Conservation (phyloP, 2,113 vertebrate species). For the Rhinopomastus cyanomelas region DNA sequence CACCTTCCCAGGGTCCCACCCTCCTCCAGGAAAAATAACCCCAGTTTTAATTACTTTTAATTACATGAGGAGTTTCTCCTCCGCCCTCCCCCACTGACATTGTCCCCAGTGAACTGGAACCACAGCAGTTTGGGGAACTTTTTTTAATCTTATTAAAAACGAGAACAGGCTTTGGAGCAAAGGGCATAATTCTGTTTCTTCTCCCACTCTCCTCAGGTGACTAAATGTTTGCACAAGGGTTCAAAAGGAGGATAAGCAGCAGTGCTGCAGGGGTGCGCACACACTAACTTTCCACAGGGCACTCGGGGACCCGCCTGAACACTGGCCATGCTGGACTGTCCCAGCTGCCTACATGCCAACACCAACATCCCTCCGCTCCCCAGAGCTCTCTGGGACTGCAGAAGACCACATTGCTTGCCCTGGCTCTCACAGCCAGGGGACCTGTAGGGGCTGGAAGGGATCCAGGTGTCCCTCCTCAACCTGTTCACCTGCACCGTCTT, state of each 20-base stretch:
- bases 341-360: not conserved
- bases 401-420: not conserved
- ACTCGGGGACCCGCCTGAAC: not conserved
- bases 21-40: slow-evolving; percentile 8
- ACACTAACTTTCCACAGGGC: not conserved
- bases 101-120: not conserved
- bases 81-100: not conserved
- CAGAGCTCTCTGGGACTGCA: accelerated
- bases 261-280: accelerated
- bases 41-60: slow-evolving; percentile 22
- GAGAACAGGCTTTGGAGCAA: not conserved
- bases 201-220: accelerated
- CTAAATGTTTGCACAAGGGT: not conserved
- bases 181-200: not conserved
- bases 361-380: not conserved
- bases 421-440: not conserved
- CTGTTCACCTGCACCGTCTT: not conserved
- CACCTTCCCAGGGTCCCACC: slow-evolving; percentile 24
- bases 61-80: not conserved
- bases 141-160: not conserved
- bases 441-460: not conserved
- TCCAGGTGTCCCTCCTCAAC: not conserved
- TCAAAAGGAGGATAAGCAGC: not conserved
- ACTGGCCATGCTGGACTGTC: not conserved
- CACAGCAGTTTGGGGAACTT: accelerated